Conservation (phyloP, 2,888 invertebrate species). For the Latrodectus elegans region DNA sequence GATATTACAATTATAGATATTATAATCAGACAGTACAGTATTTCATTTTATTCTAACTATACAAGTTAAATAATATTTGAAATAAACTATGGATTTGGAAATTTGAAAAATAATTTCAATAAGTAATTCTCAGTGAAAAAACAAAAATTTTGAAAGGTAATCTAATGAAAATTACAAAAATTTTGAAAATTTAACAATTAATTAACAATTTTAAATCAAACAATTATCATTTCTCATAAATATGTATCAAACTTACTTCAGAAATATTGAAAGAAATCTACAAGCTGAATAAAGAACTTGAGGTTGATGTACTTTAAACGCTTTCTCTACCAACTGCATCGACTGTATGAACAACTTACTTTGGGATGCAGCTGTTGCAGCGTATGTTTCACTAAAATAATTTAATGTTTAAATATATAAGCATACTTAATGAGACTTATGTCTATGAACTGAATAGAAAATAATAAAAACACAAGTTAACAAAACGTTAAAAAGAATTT, state of each 20-base stretch:
- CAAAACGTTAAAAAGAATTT: not conserved
- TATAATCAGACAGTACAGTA: no score
- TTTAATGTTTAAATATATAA: not conserved
- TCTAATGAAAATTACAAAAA: no score
- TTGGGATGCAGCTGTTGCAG: conserved; percentile 10
- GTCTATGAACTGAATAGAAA: not conserved
- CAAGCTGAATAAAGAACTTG: conserved; percentile 58
- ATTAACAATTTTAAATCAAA: no score
- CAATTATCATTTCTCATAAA: no score
- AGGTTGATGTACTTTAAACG: conserved; percentile 32
- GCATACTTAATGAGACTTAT: not conserved
- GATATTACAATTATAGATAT: no score
- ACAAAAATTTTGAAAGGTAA: no score
- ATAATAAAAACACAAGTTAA: not conserved
- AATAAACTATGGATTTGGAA: no score
- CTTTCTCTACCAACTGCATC: conserved; percentile 32
- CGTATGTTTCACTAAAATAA: conserved; percentile 37
- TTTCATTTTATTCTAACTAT: no score
- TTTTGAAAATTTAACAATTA: no score
- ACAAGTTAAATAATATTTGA: no score
- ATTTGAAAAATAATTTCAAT: no score
- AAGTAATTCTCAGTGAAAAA: no score
- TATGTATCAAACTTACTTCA: conserved; percentile 34
- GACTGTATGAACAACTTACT: conserved; percentile 34
- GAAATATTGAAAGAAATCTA: conserved; percentile 41